Percentiles rank a stretch among this genome's conserved stretches.
Evolutionary conservation across 2,113 vertebrate genomes (phyloP).

Genomic region (Xiphorhynchus elegans): DNA sequence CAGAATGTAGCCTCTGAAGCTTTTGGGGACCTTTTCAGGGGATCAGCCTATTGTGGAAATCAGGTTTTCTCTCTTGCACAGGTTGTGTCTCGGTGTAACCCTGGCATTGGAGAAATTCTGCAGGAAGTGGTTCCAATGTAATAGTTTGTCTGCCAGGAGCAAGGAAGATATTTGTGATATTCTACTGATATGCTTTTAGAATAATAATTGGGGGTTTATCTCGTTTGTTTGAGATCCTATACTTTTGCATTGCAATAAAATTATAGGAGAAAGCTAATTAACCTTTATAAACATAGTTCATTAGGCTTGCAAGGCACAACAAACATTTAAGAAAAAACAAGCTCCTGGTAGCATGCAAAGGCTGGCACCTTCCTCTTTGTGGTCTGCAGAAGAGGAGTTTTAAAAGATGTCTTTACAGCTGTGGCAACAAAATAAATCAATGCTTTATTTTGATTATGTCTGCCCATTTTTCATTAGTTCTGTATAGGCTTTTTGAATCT

Average conservation of each 20-base stretch:
- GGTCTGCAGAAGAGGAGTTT: background rate
- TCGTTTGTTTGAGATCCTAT: background rate
- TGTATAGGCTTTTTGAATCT: background rate
- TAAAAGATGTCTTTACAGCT: background rate
- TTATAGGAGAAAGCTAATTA: conserved; percentile 12
- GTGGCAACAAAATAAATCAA: background rate
- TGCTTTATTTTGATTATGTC: background rate
- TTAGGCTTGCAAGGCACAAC: background rate
- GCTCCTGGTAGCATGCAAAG: background rate
- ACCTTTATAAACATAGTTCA: background rate
- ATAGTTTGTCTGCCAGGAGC: background rate
- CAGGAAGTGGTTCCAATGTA: background rate
- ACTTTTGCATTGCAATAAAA: background rate
- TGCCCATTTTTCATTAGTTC: background rate
- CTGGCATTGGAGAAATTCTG: background rate
- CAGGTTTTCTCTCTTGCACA: background rate
- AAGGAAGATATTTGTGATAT: background rate
- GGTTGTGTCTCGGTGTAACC: background rate
- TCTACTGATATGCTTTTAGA: background rate
- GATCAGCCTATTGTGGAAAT: background rate
- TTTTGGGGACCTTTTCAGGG: background rate
- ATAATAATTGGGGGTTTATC: background rate
- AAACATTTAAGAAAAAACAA: background rate
- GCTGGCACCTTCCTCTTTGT: background rate
- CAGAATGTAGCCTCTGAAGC: background rate